phyloP scores from a whole-genome alignment of 2,797 vertebrate species.

The Coregonus suidteri region DNA sequence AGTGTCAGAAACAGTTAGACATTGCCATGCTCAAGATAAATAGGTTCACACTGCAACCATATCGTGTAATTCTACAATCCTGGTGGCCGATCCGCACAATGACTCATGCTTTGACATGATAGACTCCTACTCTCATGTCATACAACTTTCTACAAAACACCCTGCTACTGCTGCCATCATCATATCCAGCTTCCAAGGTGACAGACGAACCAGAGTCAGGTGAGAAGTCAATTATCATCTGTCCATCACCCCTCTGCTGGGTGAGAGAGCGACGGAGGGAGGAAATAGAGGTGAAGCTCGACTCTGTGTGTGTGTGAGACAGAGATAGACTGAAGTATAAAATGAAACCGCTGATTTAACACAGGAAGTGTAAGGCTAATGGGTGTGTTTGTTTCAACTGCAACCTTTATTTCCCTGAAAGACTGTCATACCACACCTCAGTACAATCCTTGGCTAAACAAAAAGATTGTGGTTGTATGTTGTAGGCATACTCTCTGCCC shows the following conservation, averaged over 20 bases:
- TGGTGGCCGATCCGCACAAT: background rate
- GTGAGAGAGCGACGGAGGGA: background rate
- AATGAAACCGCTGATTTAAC: background rate
- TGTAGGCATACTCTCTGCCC: background rate
- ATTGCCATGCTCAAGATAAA: background rate
- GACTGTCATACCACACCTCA: background rate
- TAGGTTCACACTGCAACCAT: background rate
- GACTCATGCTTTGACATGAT: background rate
- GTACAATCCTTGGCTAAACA: background rate
- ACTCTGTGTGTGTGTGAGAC: background rate
- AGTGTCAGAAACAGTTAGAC: background rate
- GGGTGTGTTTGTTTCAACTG: too few species aligned
- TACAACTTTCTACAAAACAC: background rate
- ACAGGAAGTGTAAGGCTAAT: too few species aligned
- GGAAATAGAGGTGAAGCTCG: background rate
- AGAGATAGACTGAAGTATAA: background rate
- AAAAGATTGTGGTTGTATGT: background rate
- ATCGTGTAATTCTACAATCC: background rate
- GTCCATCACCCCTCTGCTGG: conserved; percentile 22
- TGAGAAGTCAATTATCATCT: conserved; percentile 52
- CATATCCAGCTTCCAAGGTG: background rate
- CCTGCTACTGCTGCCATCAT: background rate
- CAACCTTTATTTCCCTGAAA: background rate
- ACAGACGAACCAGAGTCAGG: conserved; percentile 11
- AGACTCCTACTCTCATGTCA: background rate